These are phyloP conservation scores for Ciconia boyciana DNA, from an alignment of 2,113 vertebrate species.

Conservation along the genomic window DNA sequence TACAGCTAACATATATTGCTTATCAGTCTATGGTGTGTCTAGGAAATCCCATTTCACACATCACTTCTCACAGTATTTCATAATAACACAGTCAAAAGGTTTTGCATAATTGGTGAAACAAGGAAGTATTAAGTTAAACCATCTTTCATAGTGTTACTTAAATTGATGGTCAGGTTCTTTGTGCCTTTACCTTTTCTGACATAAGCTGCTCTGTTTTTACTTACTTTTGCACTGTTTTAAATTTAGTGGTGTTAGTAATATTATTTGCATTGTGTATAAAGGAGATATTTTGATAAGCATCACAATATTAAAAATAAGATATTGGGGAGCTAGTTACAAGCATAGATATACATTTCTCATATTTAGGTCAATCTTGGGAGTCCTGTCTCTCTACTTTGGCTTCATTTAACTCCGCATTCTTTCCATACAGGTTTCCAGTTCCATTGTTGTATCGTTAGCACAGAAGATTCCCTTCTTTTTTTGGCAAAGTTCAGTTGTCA, in stretches of 20 bases:
- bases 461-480: not conserved
- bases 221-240: not conserved
- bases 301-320: not conserved
- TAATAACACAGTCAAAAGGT: not conserved
- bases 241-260: not conserved
- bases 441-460: not conserved
- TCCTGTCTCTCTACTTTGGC: not conserved
- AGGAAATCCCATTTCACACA: constrained; percentile 11
- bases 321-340: not conserved
- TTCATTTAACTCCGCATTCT: not conserved
- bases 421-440: not conserved
- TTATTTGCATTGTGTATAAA: not conserved
- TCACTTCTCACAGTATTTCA: constrained; percentile 8
- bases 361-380: not conserved
- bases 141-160: not conserved
- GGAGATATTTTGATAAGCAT: not conserved
- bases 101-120: not conserved
- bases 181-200: not conserved
- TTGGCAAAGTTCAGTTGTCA: not conserved
- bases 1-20: not conserved
- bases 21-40: not conserved
- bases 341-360: not conserved
- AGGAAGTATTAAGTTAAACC: not conserved
- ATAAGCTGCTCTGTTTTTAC: not conserved
- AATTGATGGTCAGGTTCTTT: not conserved